A percentile compares a stretch with the other conserved stretches of the same genome.
These are phyloP conservation scores for Monomorium pharaonis DNA, from an alignment of 1,140 invertebrate species.

Conservation along the genomic window DNA sequence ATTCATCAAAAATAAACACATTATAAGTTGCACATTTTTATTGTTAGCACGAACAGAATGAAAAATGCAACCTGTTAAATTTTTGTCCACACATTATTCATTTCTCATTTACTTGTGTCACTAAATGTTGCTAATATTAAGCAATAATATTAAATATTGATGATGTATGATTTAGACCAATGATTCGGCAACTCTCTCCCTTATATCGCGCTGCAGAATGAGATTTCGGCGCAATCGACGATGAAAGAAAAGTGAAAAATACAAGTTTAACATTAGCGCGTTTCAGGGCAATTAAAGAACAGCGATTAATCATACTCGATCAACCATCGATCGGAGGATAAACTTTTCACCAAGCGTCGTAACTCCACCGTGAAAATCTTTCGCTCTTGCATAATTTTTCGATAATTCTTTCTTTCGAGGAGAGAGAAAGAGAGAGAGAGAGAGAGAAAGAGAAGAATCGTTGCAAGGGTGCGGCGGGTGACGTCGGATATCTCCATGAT, in stretches of 20 bases:
- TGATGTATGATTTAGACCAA: no score
- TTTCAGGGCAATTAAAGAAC: not conserved
- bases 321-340: not conserved
- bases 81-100: no score
- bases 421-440: not conserved
- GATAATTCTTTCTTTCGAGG: not conserved
- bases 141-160: no score
- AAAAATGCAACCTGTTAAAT: no score
- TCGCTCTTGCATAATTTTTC: not conserved
- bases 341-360: not conserved
- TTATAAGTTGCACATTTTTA: no score
- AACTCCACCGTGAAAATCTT: not conserved
- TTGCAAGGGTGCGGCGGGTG: not conserved
- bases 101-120: no score
- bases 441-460: not conserved
- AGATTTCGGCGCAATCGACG: not conserved
- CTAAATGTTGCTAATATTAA: no score
- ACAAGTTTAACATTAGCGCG: not conserved
- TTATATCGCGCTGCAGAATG: not conserved
- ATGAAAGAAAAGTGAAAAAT: not conserved
- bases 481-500: not conserved
- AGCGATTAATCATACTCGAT: conserved; percentile 13
- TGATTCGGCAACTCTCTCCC: no score
- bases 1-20: no score
- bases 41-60: no score